Evolutionary conservation across 2,113 vertebrate genomes (phyloP).

Genomic region (Riparia riparia): DNA sequence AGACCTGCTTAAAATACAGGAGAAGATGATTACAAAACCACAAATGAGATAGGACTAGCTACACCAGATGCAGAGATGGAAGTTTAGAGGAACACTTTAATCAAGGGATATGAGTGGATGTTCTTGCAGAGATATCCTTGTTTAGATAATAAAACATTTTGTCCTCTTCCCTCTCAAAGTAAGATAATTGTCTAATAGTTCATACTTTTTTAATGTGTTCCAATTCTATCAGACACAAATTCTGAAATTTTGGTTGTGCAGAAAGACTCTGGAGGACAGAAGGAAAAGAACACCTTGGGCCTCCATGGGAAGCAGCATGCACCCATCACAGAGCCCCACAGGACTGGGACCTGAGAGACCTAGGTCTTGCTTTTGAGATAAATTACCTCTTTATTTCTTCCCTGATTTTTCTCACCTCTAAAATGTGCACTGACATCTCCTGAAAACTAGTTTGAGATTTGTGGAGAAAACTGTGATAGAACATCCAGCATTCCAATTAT

Average conservation of each 20-base stretch:
- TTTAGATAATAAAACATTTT: slow-evolving; percentile 31
- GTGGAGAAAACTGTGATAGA: neutral
- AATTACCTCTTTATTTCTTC: neutral
- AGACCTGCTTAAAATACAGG: slow-evolving; percentile 18
- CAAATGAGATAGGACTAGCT: slow-evolving; percentile 40
- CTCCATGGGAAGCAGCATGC: neutral
- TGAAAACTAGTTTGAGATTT: neutral
- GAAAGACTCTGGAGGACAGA: neutral
- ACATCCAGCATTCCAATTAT: neutral
- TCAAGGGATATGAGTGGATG: slow-evolving; percentile 23
- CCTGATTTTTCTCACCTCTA: neutral
- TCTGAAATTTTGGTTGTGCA: neutral
- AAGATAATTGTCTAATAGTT: slow-evolving; percentile 7
- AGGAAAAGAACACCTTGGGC: neutral
- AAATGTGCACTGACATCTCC: neutral
- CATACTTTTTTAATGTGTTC: neutral
- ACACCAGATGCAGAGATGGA: slow-evolving; percentile 2
- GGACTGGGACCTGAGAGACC: neutral
- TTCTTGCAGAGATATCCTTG: slow-evolving; percentile 40
- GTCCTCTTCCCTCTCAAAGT: neutral
- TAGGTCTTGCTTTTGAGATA: neutral
- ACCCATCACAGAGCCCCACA: neutral
- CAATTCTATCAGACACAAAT: neutral
- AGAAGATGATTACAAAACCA: slow-evolving; percentile 36
- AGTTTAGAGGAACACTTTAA: slow-evolving; percentile 51